These are phyloP conservation scores for Hetaerina titia DNA, from an alignment of 2,888 invertebrate genomes.

Conservation along the genomic window DNA sequence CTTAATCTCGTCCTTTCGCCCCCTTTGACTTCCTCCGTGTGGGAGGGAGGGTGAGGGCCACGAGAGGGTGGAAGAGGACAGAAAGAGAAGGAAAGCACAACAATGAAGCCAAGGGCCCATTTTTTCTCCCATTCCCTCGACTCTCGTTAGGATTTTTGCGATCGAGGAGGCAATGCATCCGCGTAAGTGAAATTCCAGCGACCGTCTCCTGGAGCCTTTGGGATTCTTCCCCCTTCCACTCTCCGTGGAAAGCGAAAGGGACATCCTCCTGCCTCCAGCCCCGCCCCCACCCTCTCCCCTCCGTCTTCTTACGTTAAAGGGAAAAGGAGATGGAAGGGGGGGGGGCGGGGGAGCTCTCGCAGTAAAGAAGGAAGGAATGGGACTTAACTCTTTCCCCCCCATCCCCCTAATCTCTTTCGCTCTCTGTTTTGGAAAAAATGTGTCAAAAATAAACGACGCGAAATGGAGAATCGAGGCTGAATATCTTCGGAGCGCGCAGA, in stretches of 20 bases:
- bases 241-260: constrained; percentile 10
- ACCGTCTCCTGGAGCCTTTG: neutral
- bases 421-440: neutral
- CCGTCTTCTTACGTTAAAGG: too few relatives aligned
- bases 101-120: too few relatives aligned
- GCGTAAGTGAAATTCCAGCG: constrained; percentile 8
- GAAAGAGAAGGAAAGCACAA: too few relatives aligned
- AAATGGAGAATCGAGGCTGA: neutral
- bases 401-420: neutral
- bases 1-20: neutral
- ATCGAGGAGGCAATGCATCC: constrained; percentile 18
- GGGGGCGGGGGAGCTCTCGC: neutral
- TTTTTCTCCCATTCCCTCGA: neutral
- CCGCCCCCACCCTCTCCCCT: neutral
- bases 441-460: neutral
- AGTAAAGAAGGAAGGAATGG: neutral
- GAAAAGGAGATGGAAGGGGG: too few relatives aligned
- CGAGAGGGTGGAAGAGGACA: neutral
- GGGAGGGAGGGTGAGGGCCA: too few relatives aligned
- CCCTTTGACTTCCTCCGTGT: neutral
- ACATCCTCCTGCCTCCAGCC: neutral
- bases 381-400: neutral
- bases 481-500: neutral
- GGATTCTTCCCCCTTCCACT: neutral
- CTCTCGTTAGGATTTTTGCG: constrained; percentile 31